These are phyloP conservation scores for Platysteira castanea DNA, from an alignment of 2,113 vertebrate genomes.

Conservation along the genomic window DNA sequence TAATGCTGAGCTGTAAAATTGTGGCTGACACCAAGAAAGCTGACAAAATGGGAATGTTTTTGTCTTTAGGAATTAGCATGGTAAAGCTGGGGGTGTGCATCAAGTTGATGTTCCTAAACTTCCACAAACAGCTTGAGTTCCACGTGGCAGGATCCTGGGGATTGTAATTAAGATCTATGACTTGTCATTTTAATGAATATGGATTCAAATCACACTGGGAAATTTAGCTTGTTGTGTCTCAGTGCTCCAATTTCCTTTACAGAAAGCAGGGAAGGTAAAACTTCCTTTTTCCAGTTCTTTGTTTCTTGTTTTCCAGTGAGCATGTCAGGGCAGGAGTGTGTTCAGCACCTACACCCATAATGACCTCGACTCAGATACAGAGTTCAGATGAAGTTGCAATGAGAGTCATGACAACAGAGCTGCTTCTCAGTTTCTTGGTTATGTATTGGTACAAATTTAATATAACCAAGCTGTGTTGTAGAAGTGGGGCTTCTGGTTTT, in stretches of 20 bases:
- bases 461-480: background rate
- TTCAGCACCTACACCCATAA: background rate
- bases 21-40: background rate
- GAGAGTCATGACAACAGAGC: background rate
- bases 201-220: background rate
- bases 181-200: background rate
- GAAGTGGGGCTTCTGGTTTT: background rate
- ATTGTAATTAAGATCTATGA: background rate
- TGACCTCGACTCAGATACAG: background rate
- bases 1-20: background rate
- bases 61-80: background rate
- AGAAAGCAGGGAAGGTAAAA: background rate
- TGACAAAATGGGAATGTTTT: background rate
- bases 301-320: background rate
- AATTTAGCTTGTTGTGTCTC: background rate
- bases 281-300: background rate
- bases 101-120: background rate
- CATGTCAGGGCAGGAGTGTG: background rate
- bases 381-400: background rate
- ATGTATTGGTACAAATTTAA: background rate
- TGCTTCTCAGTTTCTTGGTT: background rate
- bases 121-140: background rate
- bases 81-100: background rate
- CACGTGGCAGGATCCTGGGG: background rate
- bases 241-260: background rate